Evolutionary conservation across 1,140 invertebrate genomes (phyloP), one percentile per base, ranked within the genome.

Genomic region (Brachionus plicatilis): DNA sequence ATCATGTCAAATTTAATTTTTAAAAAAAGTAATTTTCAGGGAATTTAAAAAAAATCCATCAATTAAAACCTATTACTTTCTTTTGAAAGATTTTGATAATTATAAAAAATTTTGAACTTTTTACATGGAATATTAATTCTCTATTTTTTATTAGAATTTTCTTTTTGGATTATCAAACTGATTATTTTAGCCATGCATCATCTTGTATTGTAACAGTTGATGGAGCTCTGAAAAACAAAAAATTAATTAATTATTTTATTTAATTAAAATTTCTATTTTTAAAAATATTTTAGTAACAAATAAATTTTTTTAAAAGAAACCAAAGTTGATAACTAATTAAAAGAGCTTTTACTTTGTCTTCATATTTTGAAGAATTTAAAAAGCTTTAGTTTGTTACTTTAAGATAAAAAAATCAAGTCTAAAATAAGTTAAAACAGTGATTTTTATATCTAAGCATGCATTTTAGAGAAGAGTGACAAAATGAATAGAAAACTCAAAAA

Each of bases 121-220:
- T 60, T 60, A 60, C 53, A 60, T 60, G 53, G 53, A 60, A 60
- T 60, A n/a, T 53, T 53, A 9, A 20, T 60, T 60, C 20, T 60
- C 9, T 60, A 9, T 60, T 60, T 60, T 20, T 60, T 27, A 20
- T 27, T 7, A 1, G 17, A 27, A 20, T 60, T 20, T 24, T 11
- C 8, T 45, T n/a, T 65, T 65, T 65, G 17, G 17, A 65, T 8
- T 6, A 11, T 53, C 43, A 80, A 53, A 27, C 45, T 80, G 76
- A 17, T 65, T 82, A 85, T 50, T 83, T 85, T 79, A 88, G 68
- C 88, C 88, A 89, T 8, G 88, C 85, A 72, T 89, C 88, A 84
- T 89, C 88, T 83, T 88, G 87, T 17, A 89, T 85, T n/a, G 88
- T 89, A 47, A 87, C 86, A 29, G 88, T 86, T 27, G 88, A 88